These are phyloP conservation scores for Heliconius aoede DNA, from an alignment of 2,888 invertebrate genomes.

Conservation along the genomic window DNA sequence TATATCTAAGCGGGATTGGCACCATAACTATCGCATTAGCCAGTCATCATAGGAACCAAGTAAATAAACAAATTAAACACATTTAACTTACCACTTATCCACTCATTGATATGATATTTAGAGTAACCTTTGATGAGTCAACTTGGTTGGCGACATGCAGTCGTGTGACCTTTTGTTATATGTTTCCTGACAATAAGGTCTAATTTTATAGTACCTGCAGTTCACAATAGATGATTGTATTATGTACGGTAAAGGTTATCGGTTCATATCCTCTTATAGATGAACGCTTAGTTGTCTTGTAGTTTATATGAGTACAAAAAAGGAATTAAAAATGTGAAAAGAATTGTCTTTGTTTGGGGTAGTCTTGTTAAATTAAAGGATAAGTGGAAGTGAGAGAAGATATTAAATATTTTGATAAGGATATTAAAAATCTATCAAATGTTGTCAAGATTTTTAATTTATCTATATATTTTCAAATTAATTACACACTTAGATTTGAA, in stretches of 20 bases:
- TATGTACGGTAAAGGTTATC: not conserved
- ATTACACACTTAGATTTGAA: not conserved
- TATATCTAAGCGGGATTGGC: not conserved
- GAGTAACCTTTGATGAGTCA: constrained; percentile 41
- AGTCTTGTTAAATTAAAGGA: not conserved
- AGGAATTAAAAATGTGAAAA: too few species aligned
- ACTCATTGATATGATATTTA: constrained; percentile 33
- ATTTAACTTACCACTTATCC: not conserved
- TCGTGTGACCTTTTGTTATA: constrained; percentile 37
- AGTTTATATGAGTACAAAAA: too few species aligned
- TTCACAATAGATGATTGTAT: constrained; percentile 5
- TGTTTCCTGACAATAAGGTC: constrained; percentile 9
- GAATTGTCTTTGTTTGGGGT: not conserved
- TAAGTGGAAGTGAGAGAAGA: not conserved
- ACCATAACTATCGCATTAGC: not conserved
- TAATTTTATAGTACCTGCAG: not conserved
- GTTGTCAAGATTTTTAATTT: too few species aligned
- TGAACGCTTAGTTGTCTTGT: too few species aligned
- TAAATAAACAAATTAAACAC: not conserved
- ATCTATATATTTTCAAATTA: not conserved
- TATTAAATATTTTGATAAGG: not conserved
- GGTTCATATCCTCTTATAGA: too few species aligned
- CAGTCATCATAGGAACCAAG: not conserved
- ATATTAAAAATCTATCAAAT: not conserved
- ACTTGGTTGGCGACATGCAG: constrained; percentile 31